Percentiles rank a stretch among this genome's conserved stretches.
Evolutionary conservation across 2,888 invertebrate genomes (phyloP).

Genomic region (Syrphus vitripennis): DNA sequence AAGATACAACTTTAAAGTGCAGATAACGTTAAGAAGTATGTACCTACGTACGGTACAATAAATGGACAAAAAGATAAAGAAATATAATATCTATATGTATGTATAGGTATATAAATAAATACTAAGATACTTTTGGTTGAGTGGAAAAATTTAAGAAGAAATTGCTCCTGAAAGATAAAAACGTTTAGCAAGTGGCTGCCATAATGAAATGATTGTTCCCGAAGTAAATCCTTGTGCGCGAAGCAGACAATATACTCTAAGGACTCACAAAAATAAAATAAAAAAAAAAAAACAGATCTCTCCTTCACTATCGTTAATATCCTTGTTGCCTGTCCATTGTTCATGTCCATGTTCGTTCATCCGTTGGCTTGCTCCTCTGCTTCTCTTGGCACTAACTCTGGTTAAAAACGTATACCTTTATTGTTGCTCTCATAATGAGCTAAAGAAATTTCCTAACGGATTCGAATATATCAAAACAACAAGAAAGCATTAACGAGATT

Average conservation of each 20-base stretch:
- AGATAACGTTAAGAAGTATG: background rate
- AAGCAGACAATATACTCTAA: conserved; percentile 35
- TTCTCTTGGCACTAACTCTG: background rate
- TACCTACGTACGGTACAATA: background rate
- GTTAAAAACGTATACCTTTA: background rate
- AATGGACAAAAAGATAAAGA: conserved; percentile 8
- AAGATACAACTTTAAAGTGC: background rate
- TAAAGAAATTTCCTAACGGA: conserved; percentile 44
- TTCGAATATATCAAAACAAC: conserved; percentile 41
- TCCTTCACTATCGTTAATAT: conserved; percentile 15
- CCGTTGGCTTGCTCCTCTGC: background rate
- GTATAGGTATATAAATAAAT: conserved; percentile 43
- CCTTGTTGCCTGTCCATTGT: background rate
- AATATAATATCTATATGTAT: background rate
- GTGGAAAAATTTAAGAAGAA: conserved; percentile 54
- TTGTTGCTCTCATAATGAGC: conserved; percentile 45
- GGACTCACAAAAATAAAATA: conserved; percentile 56
- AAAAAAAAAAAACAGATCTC: conserved; percentile 43
- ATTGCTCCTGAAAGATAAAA: conserved; percentile 64
- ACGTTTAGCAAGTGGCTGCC: conserved; percentile 65
- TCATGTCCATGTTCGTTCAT: conserved; percentile 9
- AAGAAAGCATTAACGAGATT: conserved; percentile 48
- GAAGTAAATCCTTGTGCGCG: conserved; percentile 48
- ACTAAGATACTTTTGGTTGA: conserved; percentile 53
- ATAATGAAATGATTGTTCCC: conserved; percentile 65